Conservation (phyloP, 2,797 vertebrate genomes). For the Melanotaenia boesemani region DNA sequence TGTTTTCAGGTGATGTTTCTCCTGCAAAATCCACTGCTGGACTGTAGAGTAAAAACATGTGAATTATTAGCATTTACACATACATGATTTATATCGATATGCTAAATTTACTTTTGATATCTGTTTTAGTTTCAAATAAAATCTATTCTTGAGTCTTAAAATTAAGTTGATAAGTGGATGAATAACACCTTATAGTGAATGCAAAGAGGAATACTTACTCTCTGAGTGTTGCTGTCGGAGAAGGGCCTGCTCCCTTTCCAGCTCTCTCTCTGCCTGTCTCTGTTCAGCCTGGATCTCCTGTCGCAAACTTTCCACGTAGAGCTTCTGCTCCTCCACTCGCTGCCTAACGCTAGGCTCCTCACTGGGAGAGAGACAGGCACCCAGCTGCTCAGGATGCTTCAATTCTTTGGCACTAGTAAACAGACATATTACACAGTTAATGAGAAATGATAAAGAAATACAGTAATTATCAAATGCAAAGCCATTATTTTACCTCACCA, state of each 20-base stretch:
- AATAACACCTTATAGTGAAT: not conserved
- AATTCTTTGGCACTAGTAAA: slow-evolving; percentile 50
- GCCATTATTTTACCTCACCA: slow-evolving; percentile 12
- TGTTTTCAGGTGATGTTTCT: slow-evolving; percentile 81
- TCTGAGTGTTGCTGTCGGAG: slow-evolving; percentile 86
- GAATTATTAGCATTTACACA: not conserved
- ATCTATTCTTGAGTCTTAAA: not conserved
- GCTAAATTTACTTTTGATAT: not conserved
- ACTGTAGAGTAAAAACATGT: slow-evolving; percentile 75
- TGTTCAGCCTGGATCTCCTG: slow-evolving; percentile 89
- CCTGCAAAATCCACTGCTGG: slow-evolving; percentile 88
- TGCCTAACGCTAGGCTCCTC: slow-evolving; percentile 76
- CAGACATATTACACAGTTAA: slow-evolving; percentile 23
- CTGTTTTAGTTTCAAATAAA: not conserved
- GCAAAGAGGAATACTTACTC: slow-evolving; percentile 80
- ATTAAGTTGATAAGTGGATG: not conserved
- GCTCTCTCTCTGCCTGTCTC: slow-evolving; percentile 84
- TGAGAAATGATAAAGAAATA: slow-evolving; percentile 15
- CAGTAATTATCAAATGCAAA: slow-evolving; percentile 3
- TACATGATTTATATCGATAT: not conserved
- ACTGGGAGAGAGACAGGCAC: slow-evolving; percentile 53
- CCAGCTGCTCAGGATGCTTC: slow-evolving; percentile 69
- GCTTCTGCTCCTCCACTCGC: slow-evolving; percentile 85
- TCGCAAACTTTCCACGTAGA: slow-evolving; percentile 85
- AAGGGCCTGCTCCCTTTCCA: slow-evolving; percentile 86